Base-by-base conservation (phyloP, 23 tunicate species). In the Diplosoma virens region DNA sequence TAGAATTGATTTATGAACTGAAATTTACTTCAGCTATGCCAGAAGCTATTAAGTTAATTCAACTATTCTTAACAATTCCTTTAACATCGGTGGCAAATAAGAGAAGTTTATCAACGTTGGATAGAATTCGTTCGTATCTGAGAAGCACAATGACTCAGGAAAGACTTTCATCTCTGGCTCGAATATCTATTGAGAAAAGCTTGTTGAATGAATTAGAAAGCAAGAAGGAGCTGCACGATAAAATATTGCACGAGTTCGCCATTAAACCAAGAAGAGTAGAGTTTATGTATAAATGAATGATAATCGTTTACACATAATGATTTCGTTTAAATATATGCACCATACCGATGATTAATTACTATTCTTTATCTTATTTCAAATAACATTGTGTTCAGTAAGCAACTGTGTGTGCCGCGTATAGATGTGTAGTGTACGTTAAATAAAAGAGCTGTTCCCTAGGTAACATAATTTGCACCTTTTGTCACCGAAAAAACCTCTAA, bases 181-280 rank as follows among this genome's bases (percentile, higher is more conserved):
- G 69, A 61, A 61, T 61, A 61, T 61, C 69, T 61, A 61, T 61
- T 4, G 35, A 61, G 69, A 61, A 61, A 61, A 61, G 69, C 69
- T 5, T 61, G 4, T 61, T 61, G 69, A 61, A 61, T 35, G 69
- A 61, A 29, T 35, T 61, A 26, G 69, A 61, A 5, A 56, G 20
- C 20, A 61, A 61, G 69, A 67, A 67, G 36, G 74, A 67, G 52
- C 52, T 67, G 74, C 74, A 67, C 74, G 36, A 67, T 29, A 67
- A 52, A 67, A 35, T 67, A 34, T 67, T 67, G 28, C 74, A 34
- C 27, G 74, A 67, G 52, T 67, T 67, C 36, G 74, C 74, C 74
- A 67, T 67, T 29, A 67, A 67, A 36, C 74, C 52, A 67, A 67
- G 74, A 67, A 67, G 74, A 67, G 28, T 67, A 36, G 74, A 67